A percentile compares a stretch with the other conserved stretches of the same genome.
These are phyloP conservation scores for Drosophila mayaguana DNA, from an alignment of 2,888 invertebrate genomes.

Conservation along the genomic window DNA sequence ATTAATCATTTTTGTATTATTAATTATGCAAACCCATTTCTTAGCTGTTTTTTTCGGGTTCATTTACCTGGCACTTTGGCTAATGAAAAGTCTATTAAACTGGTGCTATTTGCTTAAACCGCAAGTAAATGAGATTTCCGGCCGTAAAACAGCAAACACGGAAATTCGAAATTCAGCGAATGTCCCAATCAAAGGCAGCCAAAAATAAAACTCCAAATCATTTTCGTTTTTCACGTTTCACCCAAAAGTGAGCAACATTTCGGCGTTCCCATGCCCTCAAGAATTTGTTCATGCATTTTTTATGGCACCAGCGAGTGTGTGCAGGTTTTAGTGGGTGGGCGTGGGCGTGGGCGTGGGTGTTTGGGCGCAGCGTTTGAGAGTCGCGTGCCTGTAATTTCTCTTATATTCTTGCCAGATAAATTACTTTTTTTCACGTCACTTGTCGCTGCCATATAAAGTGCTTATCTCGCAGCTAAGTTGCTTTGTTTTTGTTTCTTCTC, in stretches of 20 bases:
- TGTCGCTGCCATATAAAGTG: constrained; percentile 57
- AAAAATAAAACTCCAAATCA: constrained; percentile 14
- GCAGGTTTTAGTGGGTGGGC: neutral
- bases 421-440: constrained; percentile 69
- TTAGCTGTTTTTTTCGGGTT: neutral
- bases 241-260: constrained; percentile 56
- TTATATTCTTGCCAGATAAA: constrained; percentile 50
- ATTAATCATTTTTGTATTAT: constrained; percentile 2
- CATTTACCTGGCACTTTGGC: constrained; percentile 15
- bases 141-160: constrained; percentile 50
- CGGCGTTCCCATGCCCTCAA: constrained; percentile 30
- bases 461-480: constrained; percentile 39
- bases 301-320: constrained; percentile 38
- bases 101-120: constrained; percentile 36
- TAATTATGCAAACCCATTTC: neutral
- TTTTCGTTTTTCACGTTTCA: constrained; percentile 31
- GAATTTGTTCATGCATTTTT: constrained; percentile 72
- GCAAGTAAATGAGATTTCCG: constrained; percentile 59
- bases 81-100: constrained; percentile 43
- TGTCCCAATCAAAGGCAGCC: constrained; percentile 24
- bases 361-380: constrained; percentile 21
- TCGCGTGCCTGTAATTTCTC: constrained; percentile 57
- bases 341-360: constrained; percentile 8
- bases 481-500: constrained; percentile 11
- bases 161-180: constrained; percentile 29